Evolutionary conservation across 2,113 vertebrate genomes (phyloP), one percentile per base, ranked within the genome.

Genomic region (Theristicus caerulescens): DNA sequence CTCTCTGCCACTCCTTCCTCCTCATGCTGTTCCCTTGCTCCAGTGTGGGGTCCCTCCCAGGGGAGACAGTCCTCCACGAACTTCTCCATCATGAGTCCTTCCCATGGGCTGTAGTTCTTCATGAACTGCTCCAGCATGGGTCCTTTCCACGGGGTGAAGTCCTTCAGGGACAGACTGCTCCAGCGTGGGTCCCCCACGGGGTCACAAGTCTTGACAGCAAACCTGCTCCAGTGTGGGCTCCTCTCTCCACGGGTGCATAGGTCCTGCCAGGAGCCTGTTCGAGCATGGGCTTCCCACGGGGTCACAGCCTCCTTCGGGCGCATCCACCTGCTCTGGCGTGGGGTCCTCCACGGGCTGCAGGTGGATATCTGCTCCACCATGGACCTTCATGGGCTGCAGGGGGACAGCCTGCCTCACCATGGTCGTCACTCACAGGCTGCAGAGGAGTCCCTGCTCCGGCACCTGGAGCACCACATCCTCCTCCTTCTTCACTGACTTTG

Each of bases 161-260:
- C 34, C 40, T 65, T 65, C 71, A 86, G 71, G 51, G 47, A 34
- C 9, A 27, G 32, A n/a, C 57, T 62, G 29, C 20, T 27, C 32
- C 21, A 65, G 13, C 2, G 0, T n/a, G 20, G 11, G 16, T 46
- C 13, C 13, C 20, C 31, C 6, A 11, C 0, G 0, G 31, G 31
- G 1, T 54, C n/a, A 54, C 40, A 51, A 3, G 13, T 49, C 59
- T 31, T 58, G 31, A 7, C 51, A 73, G 31, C 3, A 81, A 88
- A 81, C 51, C n/a, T 82, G 69, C 20, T 26, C 10, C 29, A 40
- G 19, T 0, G 1, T 26, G 20, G 16, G n/a, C 13, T 34, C 1
- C 36, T 29, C 17, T 52, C 20, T 51, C 26, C 20, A n/a, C 0
- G 1, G 25, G 52, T 7, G 36, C 32, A 46, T 8, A 46, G 46